Percentiles rank a stretch among this genome's conserved stretches.
These are phyloP conservation scores for Phataginus tricuspis DNA, from an alignment of 2,797 vertebrate species.

Conservation along the genomic window DNA sequence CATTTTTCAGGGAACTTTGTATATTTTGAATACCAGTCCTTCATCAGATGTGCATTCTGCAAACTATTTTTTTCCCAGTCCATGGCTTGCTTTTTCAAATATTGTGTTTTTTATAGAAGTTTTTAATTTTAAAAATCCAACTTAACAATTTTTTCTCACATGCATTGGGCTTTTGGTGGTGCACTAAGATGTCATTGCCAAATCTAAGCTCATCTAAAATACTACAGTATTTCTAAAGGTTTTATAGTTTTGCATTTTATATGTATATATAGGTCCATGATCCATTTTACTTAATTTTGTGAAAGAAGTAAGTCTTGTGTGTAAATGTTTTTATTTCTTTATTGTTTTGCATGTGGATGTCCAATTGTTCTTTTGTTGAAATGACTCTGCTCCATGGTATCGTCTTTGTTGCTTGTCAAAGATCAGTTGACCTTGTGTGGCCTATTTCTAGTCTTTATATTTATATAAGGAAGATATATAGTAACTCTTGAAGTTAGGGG, in stretches of 20 bases:
- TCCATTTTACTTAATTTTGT: not conserved
- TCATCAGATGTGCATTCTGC: not conserved
- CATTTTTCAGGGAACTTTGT: not conserved
- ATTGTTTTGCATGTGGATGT: not conserved
- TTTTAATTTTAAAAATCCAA: not conserved
- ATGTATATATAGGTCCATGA: not conserved
- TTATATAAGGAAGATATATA: not conserved
- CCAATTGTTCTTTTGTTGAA: not conserved
- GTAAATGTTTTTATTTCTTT: not conserved
- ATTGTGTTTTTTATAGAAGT: not conserved
- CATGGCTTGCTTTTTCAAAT: not conserved
- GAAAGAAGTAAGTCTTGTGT: not conserved
- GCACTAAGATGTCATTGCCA: not conserved
- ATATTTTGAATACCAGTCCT: not conserved
- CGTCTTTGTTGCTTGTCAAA: not conserved
- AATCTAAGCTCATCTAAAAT: not conserved
- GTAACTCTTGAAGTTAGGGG: too few relatives aligned
- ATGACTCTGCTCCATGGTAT: not conserved
- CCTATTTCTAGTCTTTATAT: not conserved
- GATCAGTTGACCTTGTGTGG: not conserved
- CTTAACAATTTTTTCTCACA: not conserved
- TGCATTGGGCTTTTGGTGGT: not conserved
- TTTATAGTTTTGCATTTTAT: not conserved
- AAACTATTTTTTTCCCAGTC: not conserved
- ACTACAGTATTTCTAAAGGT: not conserved